phyloP scores from a whole-genome alignment of 2,888 invertebrate species.

The Sclerodermus sp. region DNA sequence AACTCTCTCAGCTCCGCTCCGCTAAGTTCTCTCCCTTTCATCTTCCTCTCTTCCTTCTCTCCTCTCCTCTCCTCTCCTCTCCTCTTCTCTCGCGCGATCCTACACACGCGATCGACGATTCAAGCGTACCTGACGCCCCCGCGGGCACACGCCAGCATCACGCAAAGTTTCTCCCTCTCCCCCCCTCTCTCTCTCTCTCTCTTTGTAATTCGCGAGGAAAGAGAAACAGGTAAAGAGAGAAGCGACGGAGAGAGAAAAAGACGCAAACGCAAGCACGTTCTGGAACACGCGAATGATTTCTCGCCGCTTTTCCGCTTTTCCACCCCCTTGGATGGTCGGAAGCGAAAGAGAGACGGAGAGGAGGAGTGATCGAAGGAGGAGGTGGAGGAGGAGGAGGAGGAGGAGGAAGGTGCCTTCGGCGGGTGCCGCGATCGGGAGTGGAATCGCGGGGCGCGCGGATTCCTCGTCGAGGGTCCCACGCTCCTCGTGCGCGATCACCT shows the following conservation, averaged over 20 bases:
- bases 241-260: conserved; percentile 1
- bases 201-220: neutral
- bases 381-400: too few relatives aligned
- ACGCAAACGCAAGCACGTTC: conserved; percentile 7
- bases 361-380: too few relatives aligned
- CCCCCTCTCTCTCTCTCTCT: too few relatives aligned
- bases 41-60: too few relatives aligned
- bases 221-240: neutral
- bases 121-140: conserved; percentile 43
- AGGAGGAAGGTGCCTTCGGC: too few relatives aligned
- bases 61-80: too few relatives aligned
- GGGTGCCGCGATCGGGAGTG: neutral
- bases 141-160: conserved; percentile 54
- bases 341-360: too few relatives aligned
- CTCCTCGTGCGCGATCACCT: conserved; percentile 30
- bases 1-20: too few relatives aligned
- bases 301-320: neutral
- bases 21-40: too few relatives aligned
- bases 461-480: conserved; percentile 34
- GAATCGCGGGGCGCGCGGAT: neutral
- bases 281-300: too few relatives aligned
- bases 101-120: conserved; percentile 32
- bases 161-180: too few relatives aligned
- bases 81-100: too few relatives aligned
- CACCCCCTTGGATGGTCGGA: neutral